Evolutionary conservation across 2,797 vertebrate genomes (phyloP), one percentile per base, ranked within the genome.

Genomic region (Alca torda): DNA sequence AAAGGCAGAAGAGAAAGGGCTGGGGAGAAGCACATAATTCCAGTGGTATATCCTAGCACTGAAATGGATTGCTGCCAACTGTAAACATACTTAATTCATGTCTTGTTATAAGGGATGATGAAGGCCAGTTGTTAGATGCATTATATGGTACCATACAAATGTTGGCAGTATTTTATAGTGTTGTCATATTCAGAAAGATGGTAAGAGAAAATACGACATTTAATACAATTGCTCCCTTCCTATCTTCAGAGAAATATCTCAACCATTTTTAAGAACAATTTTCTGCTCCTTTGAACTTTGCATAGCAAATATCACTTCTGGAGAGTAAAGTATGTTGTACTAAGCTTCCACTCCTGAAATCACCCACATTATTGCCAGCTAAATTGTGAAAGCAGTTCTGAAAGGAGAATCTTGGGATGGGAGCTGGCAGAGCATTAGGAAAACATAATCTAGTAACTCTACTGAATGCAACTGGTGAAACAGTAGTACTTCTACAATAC

Each of bases 21-120:
- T 84, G 33, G 24, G 18, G n/a, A 96, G 39, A 73, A 96, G 67
- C 48, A 97, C 68, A 39, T 89, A 87, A 96, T 95, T 93, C 78
- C 48, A 96, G 75, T n/a, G 48, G 30, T 93, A 60, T 67, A 84
- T 39, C 46, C 43, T 31, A 72, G 64, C 48, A 84, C 43, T 81
- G 87, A 68, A 95, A 97, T 51, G 81, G 77, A 91, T 95, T 95
- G 83, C 74, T 95, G 78, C 33, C 87, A 92, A 95, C 54, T 77
- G 74, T 84, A 96, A 97, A 95, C 94, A 95, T 89, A 95, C 78
- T 97, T 97, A 96, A 97, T 96, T 97, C 78, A 87, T 65, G 33
- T 92, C 48, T 91, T 92, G 33, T 45, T 83, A 80, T 26, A 87
- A 67, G 35, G 95, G 75, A 93, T 82, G 64, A 95, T n/a, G 95